Base-by-base conservation (phyloP, 2,113 vertebrate species). In the Tapirus terrestris region DNA sequence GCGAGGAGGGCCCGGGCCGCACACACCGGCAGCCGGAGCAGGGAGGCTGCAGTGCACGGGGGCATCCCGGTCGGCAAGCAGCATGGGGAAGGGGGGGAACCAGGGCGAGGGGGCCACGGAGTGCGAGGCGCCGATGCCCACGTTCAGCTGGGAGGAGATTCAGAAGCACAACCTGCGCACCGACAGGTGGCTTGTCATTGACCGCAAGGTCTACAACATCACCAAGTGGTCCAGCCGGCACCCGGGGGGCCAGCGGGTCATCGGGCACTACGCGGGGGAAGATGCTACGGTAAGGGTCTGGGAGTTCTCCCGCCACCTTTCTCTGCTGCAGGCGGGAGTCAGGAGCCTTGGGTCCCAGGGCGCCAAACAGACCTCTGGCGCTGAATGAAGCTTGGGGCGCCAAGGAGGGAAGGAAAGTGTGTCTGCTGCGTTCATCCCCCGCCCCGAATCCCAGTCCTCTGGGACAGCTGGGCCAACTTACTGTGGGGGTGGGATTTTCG, bases 121-220 rank as follows among this genome's bases (percentile, higher is more conserved):
- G 92, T 97, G 96, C 89, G 98, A 97, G 97, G 96, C 96, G 86
- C 97, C 97, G 82, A 27, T 95, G 90, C 98, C 97, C 83, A 97
- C 96, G 81, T 99, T 99, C 98, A 99, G 99, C 97, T 99, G 99
- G 99, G 99, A 99, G 72, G 99, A 99, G 98, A 99, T 99, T 96
- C 99, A 99, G 98, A 99, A 99, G 94, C 99, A 99, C 98, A 98
- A 98, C 98, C 98, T 97, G 98, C 98, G 92, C 95, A 99, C 97
- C 1, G 99, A 99, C 98, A 99, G 99, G 97, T 99, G 99, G 99
- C 93, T 99, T 73, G 99, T 99, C 96, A 98, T 99, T 33, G 99
- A 99, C 58, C 98, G 99, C n/a, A 99, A 99, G 98, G 99, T 99
- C 61, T 99, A 99, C 95, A 99, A 99, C 96, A 97, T 99, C 99